Evolutionary conservation across 2,113 vertebrate species (phyloP).

Genomic region (Pteronura brasiliensis): DNA sequence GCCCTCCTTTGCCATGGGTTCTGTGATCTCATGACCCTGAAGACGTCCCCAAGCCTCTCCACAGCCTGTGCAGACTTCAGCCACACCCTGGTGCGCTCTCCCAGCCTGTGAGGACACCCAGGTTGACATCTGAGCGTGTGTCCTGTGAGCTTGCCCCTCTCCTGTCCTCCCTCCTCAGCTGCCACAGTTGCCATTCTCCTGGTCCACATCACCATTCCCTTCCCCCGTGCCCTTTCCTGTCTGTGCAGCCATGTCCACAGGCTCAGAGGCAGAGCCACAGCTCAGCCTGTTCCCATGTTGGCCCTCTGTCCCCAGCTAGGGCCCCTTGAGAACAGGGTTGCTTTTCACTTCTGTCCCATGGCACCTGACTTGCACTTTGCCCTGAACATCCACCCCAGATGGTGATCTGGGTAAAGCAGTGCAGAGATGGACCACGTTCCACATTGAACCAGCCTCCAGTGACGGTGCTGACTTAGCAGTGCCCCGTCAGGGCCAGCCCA

Average conservation of each 20-base stretch:
- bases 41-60: background rate
- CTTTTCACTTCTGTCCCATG: background rate
- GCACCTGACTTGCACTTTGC: background rate
- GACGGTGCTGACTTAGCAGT: background rate
- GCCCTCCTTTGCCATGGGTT: accelerated
- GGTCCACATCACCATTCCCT: background rate
- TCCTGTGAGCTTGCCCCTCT: background rate
- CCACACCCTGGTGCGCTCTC: background rate
- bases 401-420: accelerated
- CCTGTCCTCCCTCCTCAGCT: background rate
- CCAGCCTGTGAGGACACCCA: no score
- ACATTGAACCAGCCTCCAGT: accelerated
- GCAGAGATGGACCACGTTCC: accelerated
- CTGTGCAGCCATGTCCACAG: background rate
- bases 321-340: background rate
- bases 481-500: no score
- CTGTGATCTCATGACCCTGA: background rate
- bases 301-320: no score
- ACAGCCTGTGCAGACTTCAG: no score
- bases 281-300: accelerated
- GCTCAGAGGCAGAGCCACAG: background rate
- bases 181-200: background rate
- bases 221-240: background rate
- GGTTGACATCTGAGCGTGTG: no score
- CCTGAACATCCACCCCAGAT: accelerated